phyloP scores from a whole-genome alignment of 2,797 vertebrate genomes.

The Cyclopterus lumpus region DNA sequence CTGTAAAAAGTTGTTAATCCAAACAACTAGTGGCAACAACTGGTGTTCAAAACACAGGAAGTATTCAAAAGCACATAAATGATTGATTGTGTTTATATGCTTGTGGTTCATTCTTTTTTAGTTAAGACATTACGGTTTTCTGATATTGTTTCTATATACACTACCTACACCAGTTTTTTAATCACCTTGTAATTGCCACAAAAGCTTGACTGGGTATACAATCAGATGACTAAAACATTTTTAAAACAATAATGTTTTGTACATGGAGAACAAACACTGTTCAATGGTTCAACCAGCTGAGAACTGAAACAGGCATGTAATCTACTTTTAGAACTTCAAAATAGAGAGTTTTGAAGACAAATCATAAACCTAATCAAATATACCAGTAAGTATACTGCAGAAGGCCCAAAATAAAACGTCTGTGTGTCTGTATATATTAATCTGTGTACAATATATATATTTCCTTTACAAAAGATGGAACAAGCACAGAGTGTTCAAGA shows the following conservation, averaged over 20 bases:
- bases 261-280: background rate
- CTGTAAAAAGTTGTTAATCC: conserved; percentile 47
- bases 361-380: background rate
- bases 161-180: background rate
- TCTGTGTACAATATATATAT: background rate
- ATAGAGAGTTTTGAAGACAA: background rate
- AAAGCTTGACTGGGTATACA: background rate
- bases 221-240: background rate
- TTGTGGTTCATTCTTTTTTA: background rate
- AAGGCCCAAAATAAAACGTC: background rate
- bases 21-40: conserved; percentile 45
- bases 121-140: background rate
- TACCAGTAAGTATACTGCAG: background rate
- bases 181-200: background rate
- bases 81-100: background rate
- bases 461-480: background rate
- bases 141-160: background rate
- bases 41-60: conserved; percentile 34
- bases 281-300: background rate
- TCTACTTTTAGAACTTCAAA: background rate
- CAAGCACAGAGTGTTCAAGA: too few species aligned
- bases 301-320: background rate
- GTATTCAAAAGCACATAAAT: conserved; percentile 25
- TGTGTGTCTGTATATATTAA: background rate
- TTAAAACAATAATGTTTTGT: background rate